Base-by-base conservation (phyloP, 2,888 invertebrate species). In the Choreutis nemorana region DNA sequence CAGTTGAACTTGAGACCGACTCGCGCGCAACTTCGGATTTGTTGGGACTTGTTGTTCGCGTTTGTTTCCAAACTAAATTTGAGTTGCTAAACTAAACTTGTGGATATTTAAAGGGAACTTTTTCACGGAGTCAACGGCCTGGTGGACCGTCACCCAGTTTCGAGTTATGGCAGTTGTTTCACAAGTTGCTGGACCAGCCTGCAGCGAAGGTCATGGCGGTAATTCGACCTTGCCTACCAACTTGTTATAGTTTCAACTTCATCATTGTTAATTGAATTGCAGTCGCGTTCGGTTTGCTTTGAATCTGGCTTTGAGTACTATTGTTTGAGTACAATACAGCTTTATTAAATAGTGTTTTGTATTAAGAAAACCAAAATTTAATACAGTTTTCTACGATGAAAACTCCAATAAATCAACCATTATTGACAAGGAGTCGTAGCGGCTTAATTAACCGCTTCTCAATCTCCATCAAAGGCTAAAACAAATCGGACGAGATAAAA, bases 81-180 rank as follows among this genome's bases (percentile, higher is more conserved):
- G 75, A 77, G 77, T 75, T 73, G 71, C 66, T 72, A 64, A 73
- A 75, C 75, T 75, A 70, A 73, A 77, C 64, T 78, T 75, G 72
- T 58, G 67, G 77, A 77, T 78, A 77, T 78, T 78, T 77, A 77
- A 78, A 77, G 70, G 53, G 70, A 78, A 78, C 72, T 78, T 78
- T 78, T 77, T 78, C 77, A 68, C 71, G 66, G 67, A 77, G 78
- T 78, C 78, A 77, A 78, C 67, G 78, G 71, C 75, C 73, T 63
- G 50, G 58, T 63, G 59, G 70, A 68, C 71, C 71, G 78, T 78
- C 75, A 75, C 78, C 78, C 71, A 77, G 78, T 78, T 78, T 72
- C 67, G 75, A 78, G 75, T 78, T 77, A 78, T 79, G 77, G 77
- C 78, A 79, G 75, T 79, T 78, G 77, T 78, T 77, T 61, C 60